Evolutionary conservation across 2,888 invertebrate genomes (phyloP).

Genomic region (Rutpela maculata): DNA sequence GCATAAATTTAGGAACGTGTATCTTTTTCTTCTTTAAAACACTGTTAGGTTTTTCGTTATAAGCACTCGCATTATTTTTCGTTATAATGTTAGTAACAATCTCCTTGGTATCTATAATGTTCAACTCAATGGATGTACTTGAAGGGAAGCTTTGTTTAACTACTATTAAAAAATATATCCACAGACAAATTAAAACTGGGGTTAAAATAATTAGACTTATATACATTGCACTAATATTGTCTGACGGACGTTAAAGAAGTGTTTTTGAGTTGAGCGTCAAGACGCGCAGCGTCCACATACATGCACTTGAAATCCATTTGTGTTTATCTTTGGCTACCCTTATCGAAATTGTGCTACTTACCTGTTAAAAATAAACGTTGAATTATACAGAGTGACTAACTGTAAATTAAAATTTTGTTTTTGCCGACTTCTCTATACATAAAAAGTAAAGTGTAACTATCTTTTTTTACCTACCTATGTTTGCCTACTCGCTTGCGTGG

Average conservation of each 20-base stretch:
- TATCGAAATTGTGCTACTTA: constrained; percentile 53
- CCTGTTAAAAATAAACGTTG: constrained; percentile 37
- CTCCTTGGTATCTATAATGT: constrained; percentile 55
- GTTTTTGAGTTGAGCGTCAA: constrained; percentile 61
- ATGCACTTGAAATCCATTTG: constrained; percentile 70
- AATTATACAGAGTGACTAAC: constrained; percentile 6
- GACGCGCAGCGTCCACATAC: constrained; percentile 61
- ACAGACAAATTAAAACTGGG: constrained; percentile 57
- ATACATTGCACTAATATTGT: constrained; percentile 51
- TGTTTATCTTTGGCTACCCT: constrained; percentile 52
- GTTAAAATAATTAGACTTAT: constrained; percentile 54
- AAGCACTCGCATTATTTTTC: constrained; percentile 27
- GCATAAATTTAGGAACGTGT: constrained; percentile 72
- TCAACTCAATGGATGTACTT: constrained; percentile 56
- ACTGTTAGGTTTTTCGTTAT: constrained; percentile 27
- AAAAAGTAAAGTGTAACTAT: no score
- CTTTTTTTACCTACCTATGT: no score
- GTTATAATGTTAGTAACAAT: constrained; percentile 23
- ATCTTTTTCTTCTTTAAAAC: constrained; percentile 54
- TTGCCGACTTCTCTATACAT: no score
- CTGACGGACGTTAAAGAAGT: constrained; percentile 39
- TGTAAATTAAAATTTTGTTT: not conserved
- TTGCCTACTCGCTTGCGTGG: no score
- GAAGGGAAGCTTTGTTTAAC: constrained; percentile 52
- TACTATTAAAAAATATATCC: constrained; percentile 58